Evolutionary conservation across 2,888 invertebrate genomes (phyloP), one percentile per base, ranked within the genome.

Genomic region (Aleiodes leptofemur): DNA sequence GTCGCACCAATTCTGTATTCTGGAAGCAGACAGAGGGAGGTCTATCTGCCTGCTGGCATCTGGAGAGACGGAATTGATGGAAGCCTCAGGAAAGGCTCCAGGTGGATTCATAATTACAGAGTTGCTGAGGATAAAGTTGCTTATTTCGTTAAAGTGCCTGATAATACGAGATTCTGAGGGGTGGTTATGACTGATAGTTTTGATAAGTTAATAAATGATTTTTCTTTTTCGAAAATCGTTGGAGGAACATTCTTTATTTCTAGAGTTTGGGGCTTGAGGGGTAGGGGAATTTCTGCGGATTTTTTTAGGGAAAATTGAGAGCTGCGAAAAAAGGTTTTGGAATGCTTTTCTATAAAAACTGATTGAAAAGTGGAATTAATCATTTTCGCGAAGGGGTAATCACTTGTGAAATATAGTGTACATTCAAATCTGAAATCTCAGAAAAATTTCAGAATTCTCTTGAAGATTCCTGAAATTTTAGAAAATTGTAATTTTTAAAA

Each of bases 21-120:
- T 0, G 94, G 94, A 0, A 91, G 93, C 55, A 93, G 93, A 38
- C 93, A 94, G 79, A 91, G 95, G 78, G 97, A 95, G 90, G 95
- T 98, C 74, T 97, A 97, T 86, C 91, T 97, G 38, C 97, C 97
- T 0, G 94, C 94, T 34, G 98, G 98, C 0, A 95, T 96, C 0
- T 98, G 98, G 98, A 95, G 94, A 85, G 97, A 98, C 85, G 97
- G 97, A 13, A 95, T 96, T 81, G 96, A 96, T 87, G 95, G 95
- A 0, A 96, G 96, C 31, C 91, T 95, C 56, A 92, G 96, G 50
- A 96, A 97, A 85, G 97, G 97, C 0, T 96, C 94, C 80, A 92
- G 97, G 77, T 97, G 97, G 97, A 95, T 97, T 86, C 96, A 97
- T 86, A 95, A 95, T 84, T 97, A 97, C 88, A 92, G 92, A 82